Conservation (phyloP, 2,888 invertebrate genomes). For the Chorisops tibialis region DNA sequence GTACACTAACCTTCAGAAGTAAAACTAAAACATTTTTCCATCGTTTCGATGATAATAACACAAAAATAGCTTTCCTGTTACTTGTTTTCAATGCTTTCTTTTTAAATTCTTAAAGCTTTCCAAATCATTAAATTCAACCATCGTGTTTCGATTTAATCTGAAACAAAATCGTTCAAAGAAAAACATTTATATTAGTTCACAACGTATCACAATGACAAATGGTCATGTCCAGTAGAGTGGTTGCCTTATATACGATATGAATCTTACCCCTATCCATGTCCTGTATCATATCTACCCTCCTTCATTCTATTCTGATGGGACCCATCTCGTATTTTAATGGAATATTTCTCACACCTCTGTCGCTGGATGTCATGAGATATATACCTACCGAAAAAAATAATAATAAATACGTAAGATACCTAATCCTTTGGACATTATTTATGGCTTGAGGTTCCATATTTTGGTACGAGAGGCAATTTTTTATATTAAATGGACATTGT, state of each 20-base stretch:
- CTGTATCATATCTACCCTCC: too few species aligned
- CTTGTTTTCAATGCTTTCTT: too few species aligned
- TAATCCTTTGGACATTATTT: slow-evolving; percentile 30
- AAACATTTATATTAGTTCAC: slow-evolving; percentile 10
- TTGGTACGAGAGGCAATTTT: slow-evolving; percentile 34
- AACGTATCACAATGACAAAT: slow-evolving; percentile 14
- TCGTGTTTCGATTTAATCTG: too few species aligned
- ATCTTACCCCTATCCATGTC: background rate
- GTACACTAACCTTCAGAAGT: too few species aligned
- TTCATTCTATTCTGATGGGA: background rate
- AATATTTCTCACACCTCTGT: slow-evolving; percentile 9
- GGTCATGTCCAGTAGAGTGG: background rate
- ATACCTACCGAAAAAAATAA: background rate
- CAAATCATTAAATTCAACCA: too few species aligned
- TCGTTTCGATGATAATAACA: too few species aligned
- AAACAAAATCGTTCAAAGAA: background rate
- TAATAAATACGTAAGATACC: slow-evolving; percentile 8
- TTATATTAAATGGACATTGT: slow-evolving; percentile 34
- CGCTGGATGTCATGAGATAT: slow-evolving; percentile 3
- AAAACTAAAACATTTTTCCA: too few species aligned
- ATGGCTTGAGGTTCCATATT: slow-evolving; percentile 31
- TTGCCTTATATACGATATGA: background rate
- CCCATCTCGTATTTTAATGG: slow-evolving; percentile 14
- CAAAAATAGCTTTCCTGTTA: too few species aligned
- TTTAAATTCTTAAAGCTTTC: too few species aligned